These are phyloP conservation scores for Heterohyrax brucei DNA, from an alignment of 2,797 vertebrate species.

Conservation along the genomic window DNA sequence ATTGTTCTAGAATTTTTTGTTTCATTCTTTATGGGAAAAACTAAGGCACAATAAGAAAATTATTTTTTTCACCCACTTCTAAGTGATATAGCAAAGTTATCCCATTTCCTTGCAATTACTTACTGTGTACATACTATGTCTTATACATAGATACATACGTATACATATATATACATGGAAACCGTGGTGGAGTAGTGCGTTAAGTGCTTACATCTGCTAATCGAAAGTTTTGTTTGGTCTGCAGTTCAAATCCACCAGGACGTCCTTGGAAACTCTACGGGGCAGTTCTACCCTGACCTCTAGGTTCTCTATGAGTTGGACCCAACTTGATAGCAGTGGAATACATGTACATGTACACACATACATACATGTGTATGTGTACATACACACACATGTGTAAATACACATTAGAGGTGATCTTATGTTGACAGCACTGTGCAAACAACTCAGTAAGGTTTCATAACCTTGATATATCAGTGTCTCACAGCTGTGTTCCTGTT, in stretches of 20 bases:
- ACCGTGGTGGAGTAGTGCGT: too few species aligned
- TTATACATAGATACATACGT: not conserved
- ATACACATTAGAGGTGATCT: too few species aligned
- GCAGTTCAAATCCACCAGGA: too few species aligned
- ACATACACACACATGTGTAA: not conserved
- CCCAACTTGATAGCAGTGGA: not conserved
- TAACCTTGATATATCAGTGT: too few species aligned
- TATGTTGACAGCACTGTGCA: too few species aligned
- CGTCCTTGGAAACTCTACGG: too few species aligned
- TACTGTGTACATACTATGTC: not conserved
- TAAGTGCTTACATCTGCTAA: too few species aligned
- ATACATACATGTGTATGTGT: not conserved
- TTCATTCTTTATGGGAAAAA: conserved; percentile 13
- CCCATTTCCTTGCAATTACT: not conserved
- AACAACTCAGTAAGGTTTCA: too few species aligned
- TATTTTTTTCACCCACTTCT: not conserved
- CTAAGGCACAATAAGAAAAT: not conserved
- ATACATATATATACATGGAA: not conserved
- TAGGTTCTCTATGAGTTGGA: too few species aligned
- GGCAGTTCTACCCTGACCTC: too few species aligned
- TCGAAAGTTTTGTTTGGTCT: too few species aligned
- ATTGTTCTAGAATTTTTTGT: not conserved
- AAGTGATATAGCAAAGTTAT: not conserved
- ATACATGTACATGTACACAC: not conserved
- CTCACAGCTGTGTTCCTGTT: too few species aligned